A percentile compares a stretch with the other conserved stretches of the same genome.
phyloP scores from a whole-genome alignment of 2,888 invertebrate genomes.

The Phytoseiulus persimilis region DNA sequence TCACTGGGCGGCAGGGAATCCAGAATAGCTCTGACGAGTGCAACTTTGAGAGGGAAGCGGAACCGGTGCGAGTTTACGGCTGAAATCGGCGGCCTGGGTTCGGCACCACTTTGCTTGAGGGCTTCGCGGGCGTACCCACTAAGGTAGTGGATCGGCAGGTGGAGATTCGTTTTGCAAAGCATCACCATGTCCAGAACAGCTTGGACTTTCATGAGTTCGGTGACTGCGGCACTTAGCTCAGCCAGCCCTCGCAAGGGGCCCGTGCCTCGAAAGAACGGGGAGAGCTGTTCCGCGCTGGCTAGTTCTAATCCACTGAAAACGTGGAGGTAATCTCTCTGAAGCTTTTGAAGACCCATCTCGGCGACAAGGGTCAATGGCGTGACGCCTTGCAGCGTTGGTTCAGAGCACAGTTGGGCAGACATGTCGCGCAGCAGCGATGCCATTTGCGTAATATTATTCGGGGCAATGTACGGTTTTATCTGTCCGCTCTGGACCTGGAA shows the following conservation, averaged over 20 bases:
- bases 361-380: slow-evolving; percentile 16
- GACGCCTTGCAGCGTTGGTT: slow-evolving; percentile 18
- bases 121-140: slow-evolving; percentile 38
- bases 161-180: slow-evolving; percentile 32
- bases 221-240: slow-evolving; percentile 7
- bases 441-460: slow-evolving; percentile 34
- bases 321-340: slow-evolving; percentile 30
- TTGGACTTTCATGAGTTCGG: slow-evolving; percentile 14
- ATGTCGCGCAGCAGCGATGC: slow-evolving; percentile 14
- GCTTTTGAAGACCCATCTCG: slow-evolving; percentile 27
- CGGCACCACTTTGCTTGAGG: slow-evolving; percentile 16
- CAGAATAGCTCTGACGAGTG: slow-evolving; percentile 38
- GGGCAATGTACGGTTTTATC: slow-evolving; percentile 24
- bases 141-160: slow-evolving; percentile 27
- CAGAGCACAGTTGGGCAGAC: slow-evolving; percentile 30
- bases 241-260: slow-evolving; percentile 14
- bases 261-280: slow-evolving; percentile 23
- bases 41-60: slow-evolving; percentile 37
- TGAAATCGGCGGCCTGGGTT: background rate
- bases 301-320: slow-evolving; percentile 26
- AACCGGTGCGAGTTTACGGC: slow-evolving; percentile 8
- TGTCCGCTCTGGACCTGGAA: slow-evolving; percentile 27
- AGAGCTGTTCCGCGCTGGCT: slow-evolving; percentile 23
- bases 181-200: slow-evolving; percentile 34
- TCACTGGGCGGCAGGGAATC: slow-evolving; percentile 30